These are phyloP conservation scores for Otolemur crassicaudatus DNA, from an alignment of 2,797 vertebrate species.

Conservation along the genomic window DNA sequence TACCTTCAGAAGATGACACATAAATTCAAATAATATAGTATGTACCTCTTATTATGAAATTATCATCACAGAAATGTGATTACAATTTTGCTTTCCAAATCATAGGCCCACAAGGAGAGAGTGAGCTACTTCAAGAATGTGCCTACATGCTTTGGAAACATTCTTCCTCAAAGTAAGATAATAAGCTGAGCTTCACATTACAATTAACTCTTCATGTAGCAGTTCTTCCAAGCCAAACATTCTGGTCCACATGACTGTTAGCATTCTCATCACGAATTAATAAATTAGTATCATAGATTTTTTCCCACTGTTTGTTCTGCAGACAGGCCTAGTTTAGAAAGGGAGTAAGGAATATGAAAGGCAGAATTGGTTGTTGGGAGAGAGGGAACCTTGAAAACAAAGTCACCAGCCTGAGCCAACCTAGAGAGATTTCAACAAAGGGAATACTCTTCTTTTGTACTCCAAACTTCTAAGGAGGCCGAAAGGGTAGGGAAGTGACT, in stretches of 20 bases:
- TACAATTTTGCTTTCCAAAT: slow-evolving; percentile 37
- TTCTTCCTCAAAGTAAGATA: background rate
- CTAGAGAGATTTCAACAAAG: background rate
- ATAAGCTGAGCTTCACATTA: background rate
- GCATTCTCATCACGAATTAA: slow-evolving; percentile 11
- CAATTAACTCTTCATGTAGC: slow-evolving; percentile 34
- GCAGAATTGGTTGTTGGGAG: background rate
- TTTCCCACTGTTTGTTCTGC: background rate
- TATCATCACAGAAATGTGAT: background rate
- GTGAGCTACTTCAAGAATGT: background rate
- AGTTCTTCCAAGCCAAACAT: background rate
- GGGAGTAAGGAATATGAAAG: background rate
- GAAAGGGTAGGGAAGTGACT: background rate
- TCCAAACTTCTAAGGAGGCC: background rate
- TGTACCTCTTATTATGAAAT: background rate
- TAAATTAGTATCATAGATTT: background rate
- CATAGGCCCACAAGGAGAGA: background rate
- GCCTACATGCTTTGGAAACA: background rate
- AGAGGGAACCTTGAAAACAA: background rate
- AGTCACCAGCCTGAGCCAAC: background rate
- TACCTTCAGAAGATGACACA: background rate
- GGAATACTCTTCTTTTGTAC: background rate
- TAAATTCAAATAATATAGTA: slow-evolving; percentile 11
- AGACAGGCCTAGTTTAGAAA: background rate
- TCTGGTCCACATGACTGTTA: background rate